A percentile compares a stretch with the other conserved stretches of the same genome.
phyloP scores from a whole-genome alignment of 2,888 invertebrate genomes.

The Philopedon plagiatum region DNA sequence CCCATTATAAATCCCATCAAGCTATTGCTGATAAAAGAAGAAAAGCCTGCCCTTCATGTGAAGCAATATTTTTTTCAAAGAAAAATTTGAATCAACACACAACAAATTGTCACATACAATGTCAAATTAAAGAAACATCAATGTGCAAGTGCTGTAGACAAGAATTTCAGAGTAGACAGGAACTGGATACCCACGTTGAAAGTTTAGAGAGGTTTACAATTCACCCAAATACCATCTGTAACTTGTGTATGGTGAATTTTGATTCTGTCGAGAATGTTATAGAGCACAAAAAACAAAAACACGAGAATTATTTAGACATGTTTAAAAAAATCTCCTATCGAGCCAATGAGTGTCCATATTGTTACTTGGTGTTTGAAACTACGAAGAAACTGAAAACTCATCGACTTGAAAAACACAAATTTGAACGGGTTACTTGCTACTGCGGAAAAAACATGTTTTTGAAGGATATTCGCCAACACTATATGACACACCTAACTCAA shows the following conservation, averaged over 20 bases:
- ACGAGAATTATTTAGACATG: constrained; percentile 16
- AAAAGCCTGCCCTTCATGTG: not conserved
- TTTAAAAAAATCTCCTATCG: not conserved
- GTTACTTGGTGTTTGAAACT: constrained; percentile 8
- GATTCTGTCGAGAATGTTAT: not conserved
- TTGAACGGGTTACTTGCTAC: constrained; percentile 10
- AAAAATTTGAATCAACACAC: not conserved
- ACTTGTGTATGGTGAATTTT: constrained; percentile 20
- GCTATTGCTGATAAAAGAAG: not conserved
- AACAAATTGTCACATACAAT: not conserved
- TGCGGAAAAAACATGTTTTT: constrained; percentile 16
- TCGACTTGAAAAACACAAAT: constrained; percentile 6
- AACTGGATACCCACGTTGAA: not conserved
- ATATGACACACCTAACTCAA: constrained; percentile 13
- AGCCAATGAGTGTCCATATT: constrained; percentile 17
- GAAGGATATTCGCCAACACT: constrained; percentile 17
- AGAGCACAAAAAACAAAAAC: constrained; percentile 1
- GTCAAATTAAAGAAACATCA: not conserved
- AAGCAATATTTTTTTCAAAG: constrained; percentile 4
- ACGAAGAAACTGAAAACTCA: constrained; percentile 6
- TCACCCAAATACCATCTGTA: not conserved
- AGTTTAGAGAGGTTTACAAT: not conserved
- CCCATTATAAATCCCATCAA: not conserved
- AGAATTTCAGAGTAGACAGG: not conserved
- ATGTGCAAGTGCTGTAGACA: not conserved